Base-by-base conservation (phyloP, 2,113 vertebrate species). In the Cochlearius cochlearius region DNA sequence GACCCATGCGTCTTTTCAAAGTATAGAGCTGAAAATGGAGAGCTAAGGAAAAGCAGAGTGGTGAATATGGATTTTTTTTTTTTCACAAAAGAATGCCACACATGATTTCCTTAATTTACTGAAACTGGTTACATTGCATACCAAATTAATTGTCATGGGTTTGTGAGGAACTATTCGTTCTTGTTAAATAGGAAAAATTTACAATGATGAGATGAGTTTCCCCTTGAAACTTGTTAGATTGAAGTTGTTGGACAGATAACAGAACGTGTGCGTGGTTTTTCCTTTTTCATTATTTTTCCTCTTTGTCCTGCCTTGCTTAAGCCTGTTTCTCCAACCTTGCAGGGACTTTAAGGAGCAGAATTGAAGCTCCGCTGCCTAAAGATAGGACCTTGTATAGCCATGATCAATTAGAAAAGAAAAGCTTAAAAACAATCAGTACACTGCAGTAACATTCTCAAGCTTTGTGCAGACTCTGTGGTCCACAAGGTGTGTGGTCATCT, bases 51-150 rank as follows among this genome's bases (percentile, higher is more conserved):
- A 72, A 77, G 34, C 19, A 36, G 50, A 43, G 6, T 69, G 49
- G 43, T 2, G 3, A 81, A 73, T 43, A 59, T 3, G 25, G 20
- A 39, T 29, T 68, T 60, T 29, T 6, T 56, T 72, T 66, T 53
- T 53, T 6, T n/a, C 53, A 38, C 41, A 18, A 34, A 84, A 86
- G 67, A 88, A 92, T 83, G 64, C 25, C 52, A 93, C 79, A 93
- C 52, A 52, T 69, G n/a, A 59, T 80, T 90, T 95, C 86, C 55
- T 93, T 91, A 92, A 97, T 93, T 84, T 86, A 26, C 76, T 88
- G 79, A 68, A 86, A 53, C 66, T 72, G 47, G 43, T 91, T 60
- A 66, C 53, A 50, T 72, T 75, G 67, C 76, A 56, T 74, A 29
- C 19, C 27, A 60, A 89, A 87, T 79, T 73, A 77, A 94, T 84